Evolutionary conservation across 2,888 invertebrate genomes (phyloP), one percentile per base, ranked within the genome.

Genomic region (Platerodrilus igneus): DNA sequence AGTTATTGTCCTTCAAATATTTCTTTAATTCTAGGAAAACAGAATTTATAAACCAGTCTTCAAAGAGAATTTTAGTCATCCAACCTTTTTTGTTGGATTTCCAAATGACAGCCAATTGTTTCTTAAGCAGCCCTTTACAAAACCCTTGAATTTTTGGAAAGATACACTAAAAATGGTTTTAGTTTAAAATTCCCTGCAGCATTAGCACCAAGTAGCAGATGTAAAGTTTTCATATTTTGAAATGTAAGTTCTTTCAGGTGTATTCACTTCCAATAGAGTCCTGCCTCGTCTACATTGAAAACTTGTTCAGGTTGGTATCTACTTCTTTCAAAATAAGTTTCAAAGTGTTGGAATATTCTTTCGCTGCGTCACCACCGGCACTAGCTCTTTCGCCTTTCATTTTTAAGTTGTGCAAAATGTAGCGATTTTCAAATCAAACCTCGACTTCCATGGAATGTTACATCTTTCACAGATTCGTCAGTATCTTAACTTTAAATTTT

Each of bases 91-190:
- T 41, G 45, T 64, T 59, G 2, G 56, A 53, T 32, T 47, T 50
- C 59, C 59, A 66, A 13, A 59, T 39, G 6, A 63, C 60, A 15
- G 59, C 61, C 17, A 64, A 47, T 35, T 54, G 47, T 6, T 53
- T 30, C 22, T 57, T 58, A 14, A 43, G 36, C 6, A 48, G 44
- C 22, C 53, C 46, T 49, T 51, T 56, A 29, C 63, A 36, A 30
- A 55, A 52, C 39, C 52, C 51, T 28, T 60, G n/a, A n/a, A n/a
- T n/a, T n/a, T n/a, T n/a, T n/a, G n/a, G n/a, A n/a, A n/a, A n/a
- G n/a, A n/a, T n/a, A n/a, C n/a, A n/a, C n/a, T n/a, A n/a, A n/a
- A n/a, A n/a, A n/a, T n/a, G n/a, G n/a, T n/a, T n/a, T n/a, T n/a
- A n/a, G n/a, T n/a, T n/a, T n/a, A n/a, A n/a, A n/a, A n/a, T n/a